A percentile compares a stretch with the other conserved stretches of the same genome.
These are phyloP conservation scores for Ormia ochracea DNA, from an alignment of 2,888 invertebrate species.

Conservation along the genomic window DNA sequence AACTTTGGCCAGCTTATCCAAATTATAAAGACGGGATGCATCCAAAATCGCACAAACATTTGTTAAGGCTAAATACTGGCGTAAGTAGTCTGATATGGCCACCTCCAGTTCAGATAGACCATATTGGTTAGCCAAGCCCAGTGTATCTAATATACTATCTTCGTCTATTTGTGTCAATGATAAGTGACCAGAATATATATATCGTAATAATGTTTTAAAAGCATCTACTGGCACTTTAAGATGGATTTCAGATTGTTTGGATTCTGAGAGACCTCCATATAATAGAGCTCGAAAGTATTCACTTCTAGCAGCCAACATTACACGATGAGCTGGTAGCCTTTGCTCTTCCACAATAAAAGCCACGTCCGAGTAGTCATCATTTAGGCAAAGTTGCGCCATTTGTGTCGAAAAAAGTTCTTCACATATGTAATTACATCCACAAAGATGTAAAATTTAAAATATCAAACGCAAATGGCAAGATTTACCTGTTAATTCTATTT, in stretches of 20 bases:
- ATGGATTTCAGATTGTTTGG: conserved; percentile 87
- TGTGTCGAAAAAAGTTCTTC: conserved; percentile 88
- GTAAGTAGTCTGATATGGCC: conserved; percentile 94
- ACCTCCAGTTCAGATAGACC: conserved; percentile 94
- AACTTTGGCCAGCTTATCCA: conserved; percentile 83
- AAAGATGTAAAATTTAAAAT: too few relatives aligned
- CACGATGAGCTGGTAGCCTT: conserved; percentile 77
- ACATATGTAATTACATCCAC: too few relatives aligned
- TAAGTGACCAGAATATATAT: conserved; percentile 94
- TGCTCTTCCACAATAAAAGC: conserved; percentile 88
- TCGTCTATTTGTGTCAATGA: conserved; percentile 82
- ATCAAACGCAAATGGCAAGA: neutral
- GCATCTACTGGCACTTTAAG: conserved; percentile 89
- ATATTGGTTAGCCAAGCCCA: conserved; percentile 96
- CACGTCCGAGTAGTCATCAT: conserved; percentile 94
- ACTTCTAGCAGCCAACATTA: conserved; percentile 95
- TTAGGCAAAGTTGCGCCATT: conserved; percentile 89
- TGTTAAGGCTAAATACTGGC: conserved; percentile 88
- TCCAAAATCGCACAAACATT: conserved; percentile 98
- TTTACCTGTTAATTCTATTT: conserved; percentile 80
- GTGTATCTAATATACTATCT: conserved; percentile 83
- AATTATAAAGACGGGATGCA: conserved; percentile 85
- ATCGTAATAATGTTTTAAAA: conserved; percentile 92
- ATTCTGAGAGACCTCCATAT: conserved; percentile 87
- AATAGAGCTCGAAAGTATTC: conserved; percentile 94